Conservation (phyloP, 2,113 vertebrate genomes). For the Ochotona princeps region DNA sequence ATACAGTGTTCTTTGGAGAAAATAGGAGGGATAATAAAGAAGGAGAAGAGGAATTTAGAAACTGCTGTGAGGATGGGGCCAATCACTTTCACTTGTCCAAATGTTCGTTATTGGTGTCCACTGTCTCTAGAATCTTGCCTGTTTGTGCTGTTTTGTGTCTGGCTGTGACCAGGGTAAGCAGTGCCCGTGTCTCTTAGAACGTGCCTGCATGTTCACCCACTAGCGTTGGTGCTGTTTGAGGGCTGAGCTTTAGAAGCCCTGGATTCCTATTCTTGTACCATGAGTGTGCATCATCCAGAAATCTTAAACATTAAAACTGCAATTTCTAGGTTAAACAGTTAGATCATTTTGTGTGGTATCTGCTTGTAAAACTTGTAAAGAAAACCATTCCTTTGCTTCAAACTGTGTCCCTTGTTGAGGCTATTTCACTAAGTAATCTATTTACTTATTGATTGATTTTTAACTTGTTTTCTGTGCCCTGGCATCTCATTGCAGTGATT, state of each 20-base stretch:
- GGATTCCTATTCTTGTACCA: background rate
- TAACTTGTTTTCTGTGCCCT: constrained; percentile 17
- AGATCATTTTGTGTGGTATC: background rate
- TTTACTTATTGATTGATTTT: no score
- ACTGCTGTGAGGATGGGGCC: background rate
- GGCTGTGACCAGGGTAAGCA: background rate
- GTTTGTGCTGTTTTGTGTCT: background rate
- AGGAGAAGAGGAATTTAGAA: background rate
- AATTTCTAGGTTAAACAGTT: background rate
- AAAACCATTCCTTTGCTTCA: background rate
- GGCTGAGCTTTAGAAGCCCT: background rate
- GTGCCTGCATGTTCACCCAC: background rate
- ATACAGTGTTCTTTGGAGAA: background rate
- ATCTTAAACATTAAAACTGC: background rate
- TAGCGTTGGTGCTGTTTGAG: background rate
- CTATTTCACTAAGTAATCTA: no score
- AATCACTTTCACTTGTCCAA: background rate
- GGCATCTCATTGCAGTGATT: background rate
- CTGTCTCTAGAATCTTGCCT: background rate
- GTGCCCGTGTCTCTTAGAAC: accelerated
- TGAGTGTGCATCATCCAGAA: background rate
- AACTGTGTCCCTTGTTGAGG: no score
- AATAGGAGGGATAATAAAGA: background rate
- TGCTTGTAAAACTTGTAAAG: background rate
- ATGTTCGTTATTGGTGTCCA: background rate